These are phyloP conservation scores for Gymnarchus niloticus DNA, from an alignment of 2,113 vertebrate genomes.

Conservation along the genomic window DNA sequence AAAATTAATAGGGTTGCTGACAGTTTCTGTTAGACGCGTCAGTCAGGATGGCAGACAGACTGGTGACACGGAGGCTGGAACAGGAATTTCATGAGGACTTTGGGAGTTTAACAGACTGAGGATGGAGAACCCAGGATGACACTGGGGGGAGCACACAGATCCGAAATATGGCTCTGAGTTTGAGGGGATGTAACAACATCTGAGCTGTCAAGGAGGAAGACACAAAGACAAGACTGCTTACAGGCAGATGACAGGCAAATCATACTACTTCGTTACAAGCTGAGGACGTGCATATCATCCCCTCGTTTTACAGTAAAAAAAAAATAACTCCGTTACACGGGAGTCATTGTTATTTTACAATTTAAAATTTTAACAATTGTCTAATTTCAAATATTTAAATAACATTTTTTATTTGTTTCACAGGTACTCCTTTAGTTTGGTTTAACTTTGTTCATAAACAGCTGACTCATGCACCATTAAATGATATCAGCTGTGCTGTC, in stretches of 20 bases:
- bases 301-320: too few species aligned
- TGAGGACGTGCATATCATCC: too few species aligned
- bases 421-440: neutral
- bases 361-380: neutral
- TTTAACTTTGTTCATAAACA: neutral
- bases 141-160: too few species aligned
- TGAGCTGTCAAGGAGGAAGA: too few species aligned
- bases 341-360: neutral
- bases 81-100: too few species aligned
- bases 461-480: neutral
- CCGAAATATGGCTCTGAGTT: too few species aligned
- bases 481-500: neutral
- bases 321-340: neutral
- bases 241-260: too few species aligned
- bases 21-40: neutral
- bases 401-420: neutral
- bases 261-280: too few species aligned
- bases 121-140: too few species aligned
- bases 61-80: neutral
- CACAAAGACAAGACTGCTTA: too few species aligned
- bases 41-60: neutral
- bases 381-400: neutral
- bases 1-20: neutral
- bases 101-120: too few species aligned
- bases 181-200: too few species aligned